phyloP scores from a whole-genome alignment of 2,113 vertebrate genomes.

The Albula glossodonta region DNA sequence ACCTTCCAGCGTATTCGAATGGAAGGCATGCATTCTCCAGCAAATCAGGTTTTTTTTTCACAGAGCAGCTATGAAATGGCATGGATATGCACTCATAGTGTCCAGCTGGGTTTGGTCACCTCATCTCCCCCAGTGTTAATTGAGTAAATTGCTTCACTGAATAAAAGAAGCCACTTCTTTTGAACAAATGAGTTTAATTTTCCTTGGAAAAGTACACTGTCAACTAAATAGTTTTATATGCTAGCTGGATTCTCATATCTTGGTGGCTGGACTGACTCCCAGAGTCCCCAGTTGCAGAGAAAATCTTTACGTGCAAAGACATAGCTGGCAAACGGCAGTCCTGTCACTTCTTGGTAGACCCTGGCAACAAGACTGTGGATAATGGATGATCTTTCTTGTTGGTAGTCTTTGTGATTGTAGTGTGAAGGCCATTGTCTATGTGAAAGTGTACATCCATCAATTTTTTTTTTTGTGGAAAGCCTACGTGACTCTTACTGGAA shows the following conservation, averaged over 20 bases:
- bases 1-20: slow-evolving; percentile 7
- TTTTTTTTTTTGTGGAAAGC: not conserved
- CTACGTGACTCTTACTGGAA: not conserved
- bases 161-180: slow-evolving; percentile 25
- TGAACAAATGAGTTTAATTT: slow-evolving; percentile 39
- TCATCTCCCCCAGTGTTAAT: slow-evolving; percentile 37
- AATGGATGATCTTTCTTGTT: not conserved
- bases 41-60: not conserved
- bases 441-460: not conserved
- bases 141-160: not conserved
- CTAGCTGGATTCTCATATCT: slow-evolving; percentile 33
- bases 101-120: not conserved
- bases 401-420: slow-evolving; percentile 33
- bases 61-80: not conserved
- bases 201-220: slow-evolving; percentile 35
- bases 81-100: not conserved
- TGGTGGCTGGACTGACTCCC: slow-evolving; percentile 18
- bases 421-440: not conserved
- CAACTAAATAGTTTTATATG: slow-evolving; percentile 35
- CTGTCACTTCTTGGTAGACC: not conserved
- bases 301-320: slow-evolving; percentile 30
- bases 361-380: not conserved
- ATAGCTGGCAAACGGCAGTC: not conserved
- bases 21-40: slow-evolving; percentile 19
- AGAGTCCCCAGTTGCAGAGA: slow-evolving; percentile 15